Conservation (phyloP, 1,140 invertebrate species). For the Bombus cullumanus region DNA sequence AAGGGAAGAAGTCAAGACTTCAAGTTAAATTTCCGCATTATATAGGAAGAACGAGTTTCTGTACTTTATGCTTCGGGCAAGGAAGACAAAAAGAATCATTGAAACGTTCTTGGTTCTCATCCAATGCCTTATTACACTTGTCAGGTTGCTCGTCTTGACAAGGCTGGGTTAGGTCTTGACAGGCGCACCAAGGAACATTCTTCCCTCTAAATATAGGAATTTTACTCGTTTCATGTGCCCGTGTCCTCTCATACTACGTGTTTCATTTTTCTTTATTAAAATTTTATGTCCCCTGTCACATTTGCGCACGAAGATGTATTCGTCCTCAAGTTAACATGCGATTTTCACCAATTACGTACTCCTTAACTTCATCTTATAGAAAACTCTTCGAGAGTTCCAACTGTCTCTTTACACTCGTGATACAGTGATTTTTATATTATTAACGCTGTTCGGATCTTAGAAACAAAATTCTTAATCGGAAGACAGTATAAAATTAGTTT, state of each 20-base stretch:
- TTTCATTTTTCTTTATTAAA: not conserved
- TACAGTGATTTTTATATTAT: no score
- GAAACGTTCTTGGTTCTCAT: constrained; percentile 15
- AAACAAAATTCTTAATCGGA: no score
- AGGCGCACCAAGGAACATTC: not conserved
- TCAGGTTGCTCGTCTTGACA: constrained; percentile 4
- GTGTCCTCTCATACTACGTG: not conserved
- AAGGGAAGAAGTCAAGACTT: not conserved
- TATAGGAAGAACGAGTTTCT: not conserved
- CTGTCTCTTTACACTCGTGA: no score
- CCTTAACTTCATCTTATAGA: not conserved
- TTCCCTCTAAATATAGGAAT: not conserved
- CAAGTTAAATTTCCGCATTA: not conserved
- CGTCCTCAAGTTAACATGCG: not conserved
- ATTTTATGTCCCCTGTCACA: not conserved
- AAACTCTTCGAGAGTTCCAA: no score
- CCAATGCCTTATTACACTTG: constrained; percentile 13
- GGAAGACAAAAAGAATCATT: not conserved
- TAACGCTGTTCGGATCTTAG: no score
- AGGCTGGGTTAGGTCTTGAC: constrained; percentile 1
- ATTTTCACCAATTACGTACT: not conserved
- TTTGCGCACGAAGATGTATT: not conserved
- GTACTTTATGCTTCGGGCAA: not conserved
- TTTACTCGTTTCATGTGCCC: not conserved
- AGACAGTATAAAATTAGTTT: no score